These are phyloP conservation scores for Oasisia sp. DNA, from an alignment of 2,888 invertebrate species.

Conservation along the genomic window DNA sequence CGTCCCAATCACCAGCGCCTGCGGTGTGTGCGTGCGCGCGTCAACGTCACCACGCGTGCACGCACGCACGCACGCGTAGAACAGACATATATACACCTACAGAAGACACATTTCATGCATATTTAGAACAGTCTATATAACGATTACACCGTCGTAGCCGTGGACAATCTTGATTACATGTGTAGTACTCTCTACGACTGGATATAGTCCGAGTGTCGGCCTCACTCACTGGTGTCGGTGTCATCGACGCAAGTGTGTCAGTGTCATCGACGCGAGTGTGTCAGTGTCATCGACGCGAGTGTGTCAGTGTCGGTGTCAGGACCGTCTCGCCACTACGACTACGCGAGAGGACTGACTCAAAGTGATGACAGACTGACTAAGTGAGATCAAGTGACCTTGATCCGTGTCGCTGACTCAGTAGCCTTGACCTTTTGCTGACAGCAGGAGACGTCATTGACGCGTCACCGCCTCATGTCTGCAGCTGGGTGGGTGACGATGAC, in stretches of 20 bases:
- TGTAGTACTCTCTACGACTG: not conserved
- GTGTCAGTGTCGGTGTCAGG: too few relatives aligned
- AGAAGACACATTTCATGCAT: not conserved
- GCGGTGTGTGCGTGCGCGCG: not conserved
- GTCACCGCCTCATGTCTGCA: constrained; percentile 1
- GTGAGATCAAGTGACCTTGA: constrained; percentile 17
- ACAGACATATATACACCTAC: not conserved
- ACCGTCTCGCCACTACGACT: not conserved
- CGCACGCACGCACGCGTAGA: not conserved
- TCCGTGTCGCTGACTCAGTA: not conserved
- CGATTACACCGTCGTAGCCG: not conserved
- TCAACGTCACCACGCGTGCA: not conserved
- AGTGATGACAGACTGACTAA: not conserved
- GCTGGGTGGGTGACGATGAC: constrained; percentile 36
- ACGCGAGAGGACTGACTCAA: not conserved
- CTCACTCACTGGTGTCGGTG: not conserved
- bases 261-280: too few relatives aligned
- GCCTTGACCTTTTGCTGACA: not conserved
- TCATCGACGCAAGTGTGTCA: too few relatives aligned
- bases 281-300: too few relatives aligned
- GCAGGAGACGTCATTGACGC: not conserved
- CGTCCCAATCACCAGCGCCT: not conserved
- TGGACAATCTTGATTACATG: not conserved
- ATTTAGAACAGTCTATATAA: constrained; percentile 3
- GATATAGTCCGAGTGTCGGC: not conserved